Conservation (phyloP, 1,140 invertebrate genomes). For the Cylas formicarius region DNA sequence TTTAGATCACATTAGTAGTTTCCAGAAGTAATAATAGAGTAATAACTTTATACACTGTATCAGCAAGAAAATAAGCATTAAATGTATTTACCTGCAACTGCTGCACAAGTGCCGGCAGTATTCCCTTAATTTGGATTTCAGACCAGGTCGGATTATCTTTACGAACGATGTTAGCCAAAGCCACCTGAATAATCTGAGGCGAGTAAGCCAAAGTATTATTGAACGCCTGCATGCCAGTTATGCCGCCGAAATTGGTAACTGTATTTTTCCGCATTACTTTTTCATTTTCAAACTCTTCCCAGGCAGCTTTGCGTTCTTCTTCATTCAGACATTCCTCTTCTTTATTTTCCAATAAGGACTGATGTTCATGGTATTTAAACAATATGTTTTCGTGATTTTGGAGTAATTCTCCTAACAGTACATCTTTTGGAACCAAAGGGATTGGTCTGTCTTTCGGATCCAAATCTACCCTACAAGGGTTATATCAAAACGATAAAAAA, state of each 20-base stretch:
- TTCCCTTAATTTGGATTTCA: conserved; percentile 29
- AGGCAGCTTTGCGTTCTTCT: conserved; percentile 88
- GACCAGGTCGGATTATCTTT: conserved; percentile 35
- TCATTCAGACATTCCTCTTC: conserved; percentile 85
- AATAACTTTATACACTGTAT: too few species aligned
- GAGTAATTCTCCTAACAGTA: conserved; percentile 65
- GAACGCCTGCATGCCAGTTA: conserved; percentile 4
- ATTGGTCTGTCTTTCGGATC: conserved; percentile 31
- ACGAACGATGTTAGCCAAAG: conserved; percentile 31
- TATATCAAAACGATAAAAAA: not conserved
- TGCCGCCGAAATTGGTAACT: conserved; percentile 7
- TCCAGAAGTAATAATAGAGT: too few species aligned
- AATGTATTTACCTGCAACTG: conserved; percentile 26
- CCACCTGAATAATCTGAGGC: conserved; percentile 24
- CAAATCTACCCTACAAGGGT: conserved; percentile 21
- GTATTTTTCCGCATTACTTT: conserved; percentile 39
- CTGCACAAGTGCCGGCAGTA: conserved; percentile 31
- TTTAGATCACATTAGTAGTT: conserved; percentile 8
- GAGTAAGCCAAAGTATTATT: conserved; percentile 13
- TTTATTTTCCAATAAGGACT: conserved; percentile 76
- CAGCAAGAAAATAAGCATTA: too few species aligned
- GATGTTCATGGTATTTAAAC: conserved; percentile 70
- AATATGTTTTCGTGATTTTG: conserved; percentile 57
- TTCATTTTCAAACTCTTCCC: conserved; percentile 91
- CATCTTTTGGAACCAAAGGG: conserved; percentile 61